Evolutionary conservation across 2,113 vertebrate genomes (phyloP), one percentile per base, ranked within the genome.

Genomic region (Hemiprocne comata): DNA sequence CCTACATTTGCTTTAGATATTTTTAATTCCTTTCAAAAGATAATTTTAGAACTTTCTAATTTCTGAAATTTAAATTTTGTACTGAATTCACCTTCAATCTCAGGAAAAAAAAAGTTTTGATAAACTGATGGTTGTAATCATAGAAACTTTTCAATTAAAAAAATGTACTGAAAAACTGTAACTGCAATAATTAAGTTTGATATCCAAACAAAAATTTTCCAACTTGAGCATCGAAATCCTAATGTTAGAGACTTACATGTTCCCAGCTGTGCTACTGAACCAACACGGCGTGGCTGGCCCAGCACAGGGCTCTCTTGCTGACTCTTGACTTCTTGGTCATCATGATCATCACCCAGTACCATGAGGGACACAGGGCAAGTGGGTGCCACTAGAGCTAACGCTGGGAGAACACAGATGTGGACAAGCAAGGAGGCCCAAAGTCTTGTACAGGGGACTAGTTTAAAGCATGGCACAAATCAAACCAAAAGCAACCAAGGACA

Each of bases 351-450:
- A 20, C 17, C 23, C 9, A 12, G 33, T 24, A 17, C 55, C 0
- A 0, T 1, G 2, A 85, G 20, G 42, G 33, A 67, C 29, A 21
- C 0, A 1, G 20, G 40, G 3, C 1, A 1, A 24, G n/a, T 3
- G 0, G 5, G 13, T 73, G 67, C 50, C 69, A 10, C 70, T 23
- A 19, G 61, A 75, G 34, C 33, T 13, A 34, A 21, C 7, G 13
- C 40, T 15, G 23, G 17, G 24, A 80, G 29, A 54, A 55, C 42
- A 26, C 6, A 29, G 38, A 51, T 19, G 61, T 4, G 5, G 21
- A 66, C 55, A 65, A 61, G 46, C 28, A 64, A 69, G 29, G 46
- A 21, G 74, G 18, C 18, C 61, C 17, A 36, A 55, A 54, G n/a
- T 80, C 69, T 78, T 69, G 70, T 57, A 69, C 78, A 93, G 61